Evolutionary conservation across 1,140 invertebrate genomes (phyloP).

Genomic region (Pteromalus puparum): DNA sequence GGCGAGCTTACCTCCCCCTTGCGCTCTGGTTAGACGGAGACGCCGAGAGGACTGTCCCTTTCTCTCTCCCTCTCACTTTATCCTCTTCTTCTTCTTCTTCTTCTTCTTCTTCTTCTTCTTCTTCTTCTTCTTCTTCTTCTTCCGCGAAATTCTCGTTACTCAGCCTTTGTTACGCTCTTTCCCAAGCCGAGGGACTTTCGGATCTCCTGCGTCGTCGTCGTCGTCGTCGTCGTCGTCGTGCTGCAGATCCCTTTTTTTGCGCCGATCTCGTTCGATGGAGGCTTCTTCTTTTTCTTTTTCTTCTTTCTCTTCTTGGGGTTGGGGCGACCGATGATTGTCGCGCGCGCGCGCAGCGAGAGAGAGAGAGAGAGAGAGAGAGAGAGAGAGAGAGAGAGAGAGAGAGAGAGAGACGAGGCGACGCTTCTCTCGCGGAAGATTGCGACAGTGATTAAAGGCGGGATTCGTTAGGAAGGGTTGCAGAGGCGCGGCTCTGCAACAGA

Average conservation of each 20-base stretch:
- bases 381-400: too few relatives aligned
- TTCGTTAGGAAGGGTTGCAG: background rate
- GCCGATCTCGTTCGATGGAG: slow-evolving; percentile 26
- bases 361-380: too few relatives aligned
- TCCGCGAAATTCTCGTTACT: slow-evolving; percentile 46
- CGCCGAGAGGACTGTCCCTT: background rate
- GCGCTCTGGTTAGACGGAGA: background rate
- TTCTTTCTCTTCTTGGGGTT: background rate
- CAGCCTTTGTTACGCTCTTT: slow-evolving; percentile 37
- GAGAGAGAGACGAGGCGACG: background rate
- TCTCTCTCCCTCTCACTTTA: background rate
- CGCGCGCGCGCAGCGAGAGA: too few relatives aligned
- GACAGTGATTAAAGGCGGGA: slow-evolving; percentile 11
- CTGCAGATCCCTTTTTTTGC: background rate
- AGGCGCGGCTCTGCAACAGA: background rate
- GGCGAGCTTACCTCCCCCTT: background rate
- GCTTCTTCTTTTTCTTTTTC: background rate
- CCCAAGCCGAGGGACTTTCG: slow-evolving; percentile 17
- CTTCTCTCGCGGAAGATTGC: slow-evolving; percentile 10
- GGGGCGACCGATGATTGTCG: slow-evolving; percentile 28
- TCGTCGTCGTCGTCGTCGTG: too few relatives aligned
- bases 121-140: background rate
- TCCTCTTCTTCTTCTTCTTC: background rate
- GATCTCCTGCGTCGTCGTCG: background rate
- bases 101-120: slow-evolving; percentile 11